Base-by-base conservation (phyloP, 2,888 invertebrate species). In the Heliconius cydno region DNA sequence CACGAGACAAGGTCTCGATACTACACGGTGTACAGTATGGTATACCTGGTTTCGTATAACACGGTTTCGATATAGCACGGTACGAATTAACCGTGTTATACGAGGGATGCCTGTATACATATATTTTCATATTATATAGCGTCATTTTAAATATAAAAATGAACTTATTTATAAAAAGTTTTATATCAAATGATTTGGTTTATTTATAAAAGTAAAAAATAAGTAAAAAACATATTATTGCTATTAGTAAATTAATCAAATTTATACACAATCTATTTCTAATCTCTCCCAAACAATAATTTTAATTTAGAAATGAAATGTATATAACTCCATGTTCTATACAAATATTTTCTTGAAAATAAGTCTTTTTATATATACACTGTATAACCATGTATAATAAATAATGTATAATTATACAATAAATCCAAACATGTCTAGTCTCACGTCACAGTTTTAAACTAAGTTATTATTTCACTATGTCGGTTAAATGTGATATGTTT, bases 391-490 rank as follows among this genome's bases (percentile, higher is more conserved):
- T 41, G 68, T 68, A 15, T 68, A 41, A 38, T 68, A 68, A 60
- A n/a, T 60, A 57, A 60, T 72, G 22, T 72, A 34, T 73, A 57
- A 75, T 41, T 41, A 76, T 81, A 85, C 82, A 85, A 87, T 88
- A 88, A 88, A 88, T 90, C 90, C 90, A 91, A 92, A 93, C 90
- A 89, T 91, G 91, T 95, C 94, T 95, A 95, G 94, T 95, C 94
- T 93, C 90, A 87, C 89, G 91, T 94, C 94, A 94, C 94, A 94
- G 94, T 94, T 94, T 94, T 94, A 94, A 94, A 88, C 84, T 93
- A 94, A 93, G 92, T 92, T 93, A 84, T 84, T 82, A n/a, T 83
- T 83, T 76, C 66, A 76, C 46, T 28, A 52, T 38, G 28, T 57
- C 63, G 28, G 41, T 52, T 57, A 78, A 63, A 57, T 57, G 41